These are phyloP conservation scores for Timandra comae DNA, from an alignment of 2,888 invertebrate genomes.

Conservation along the genomic window DNA sequence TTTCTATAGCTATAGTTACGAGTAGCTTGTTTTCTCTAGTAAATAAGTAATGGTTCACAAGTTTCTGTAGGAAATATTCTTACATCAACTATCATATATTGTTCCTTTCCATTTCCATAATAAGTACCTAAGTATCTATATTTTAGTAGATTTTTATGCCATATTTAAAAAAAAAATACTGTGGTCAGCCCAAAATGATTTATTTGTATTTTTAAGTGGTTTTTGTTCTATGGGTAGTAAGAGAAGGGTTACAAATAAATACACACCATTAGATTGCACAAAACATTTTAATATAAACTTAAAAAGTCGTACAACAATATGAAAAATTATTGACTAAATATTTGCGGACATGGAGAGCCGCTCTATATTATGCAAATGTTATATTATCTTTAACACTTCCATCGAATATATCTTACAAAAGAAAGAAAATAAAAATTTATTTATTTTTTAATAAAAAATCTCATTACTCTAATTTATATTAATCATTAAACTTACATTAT, in stretches of 20 bases:
- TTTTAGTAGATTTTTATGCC: too few relatives aligned
- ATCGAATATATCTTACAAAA: constrained; percentile 77
- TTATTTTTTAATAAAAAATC: constrained; percentile 74
- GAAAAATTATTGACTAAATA: constrained; percentile 89
- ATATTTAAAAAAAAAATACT: too few relatives aligned
- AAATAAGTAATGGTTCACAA: too few relatives aligned
- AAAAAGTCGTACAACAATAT: constrained; percentile 91
- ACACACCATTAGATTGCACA: constrained; percentile 80
- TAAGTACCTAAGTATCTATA: too few relatives aligned
- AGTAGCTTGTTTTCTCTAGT: too few relatives aligned
- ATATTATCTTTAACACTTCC: constrained; percentile 79
- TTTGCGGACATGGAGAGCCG: constrained; percentile 83
- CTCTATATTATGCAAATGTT: constrained; percentile 81
- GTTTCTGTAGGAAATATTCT: too few relatives aligned
- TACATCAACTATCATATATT: too few relatives aligned
- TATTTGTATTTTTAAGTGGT: too few relatives aligned
- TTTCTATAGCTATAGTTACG: too few relatives aligned
- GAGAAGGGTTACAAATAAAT: constrained; percentile 31
- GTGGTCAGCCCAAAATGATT: too few relatives aligned
- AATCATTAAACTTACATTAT: constrained; percentile 71
- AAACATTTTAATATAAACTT: constrained; percentile 92
- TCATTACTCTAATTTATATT: constrained; percentile 73
- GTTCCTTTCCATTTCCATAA: too few relatives aligned
- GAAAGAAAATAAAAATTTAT: constrained; percentile 74
- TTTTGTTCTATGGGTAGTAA: too few relatives aligned